Conservation (phyloP, 1,140 invertebrate genomes). For the Bombus sibiricus region DNA sequence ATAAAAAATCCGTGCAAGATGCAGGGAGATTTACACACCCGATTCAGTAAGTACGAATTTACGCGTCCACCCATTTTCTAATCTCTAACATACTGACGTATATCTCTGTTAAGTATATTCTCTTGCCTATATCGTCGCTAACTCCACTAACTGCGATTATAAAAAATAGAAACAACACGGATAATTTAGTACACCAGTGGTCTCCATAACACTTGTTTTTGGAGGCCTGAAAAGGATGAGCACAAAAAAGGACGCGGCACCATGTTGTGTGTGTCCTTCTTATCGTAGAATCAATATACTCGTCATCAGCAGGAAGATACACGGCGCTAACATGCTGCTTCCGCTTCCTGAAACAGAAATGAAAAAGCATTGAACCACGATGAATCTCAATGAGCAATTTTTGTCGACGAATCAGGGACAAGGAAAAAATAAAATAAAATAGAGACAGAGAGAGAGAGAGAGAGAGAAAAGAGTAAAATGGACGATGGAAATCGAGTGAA, state of each 20-base stretch:
- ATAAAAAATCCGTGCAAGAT: not conserved
- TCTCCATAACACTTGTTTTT: constrained; percentile 29
- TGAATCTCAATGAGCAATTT: not conserved
- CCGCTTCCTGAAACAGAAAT: constrained; percentile 60
- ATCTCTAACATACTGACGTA: constrained; percentile 30
- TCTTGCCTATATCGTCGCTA: constrained; percentile 46
- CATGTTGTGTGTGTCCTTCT: constrained; percentile 24
- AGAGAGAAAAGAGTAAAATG: not conserved
- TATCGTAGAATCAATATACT: constrained; percentile 60
- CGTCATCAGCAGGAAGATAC: constrained; percentile 47
- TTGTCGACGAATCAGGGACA: not conserved
- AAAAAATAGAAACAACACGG: constrained; percentile 74
- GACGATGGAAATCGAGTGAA: not conserved
- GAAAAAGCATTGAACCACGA: no score
- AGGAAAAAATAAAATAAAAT: constrained; percentile 19
- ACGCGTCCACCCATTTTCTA: not conserved
- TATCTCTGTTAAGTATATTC: constrained; percentile 37
- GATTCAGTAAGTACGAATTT: constrained; percentile 23
- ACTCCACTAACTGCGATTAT: constrained; percentile 69
- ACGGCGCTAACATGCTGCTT: constrained; percentile 41
- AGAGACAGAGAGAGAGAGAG: not conserved
- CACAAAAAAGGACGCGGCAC: constrained; percentile 28
- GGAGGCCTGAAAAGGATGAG: constrained; percentile 54
- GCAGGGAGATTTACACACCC: not conserved
- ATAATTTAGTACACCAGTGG: constrained; percentile 62